Evolutionary conservation across 1,140 invertebrate genomes (phyloP), one percentile per base, ranked within the genome.

Genomic region (Nasonia vitripennis): DNA sequence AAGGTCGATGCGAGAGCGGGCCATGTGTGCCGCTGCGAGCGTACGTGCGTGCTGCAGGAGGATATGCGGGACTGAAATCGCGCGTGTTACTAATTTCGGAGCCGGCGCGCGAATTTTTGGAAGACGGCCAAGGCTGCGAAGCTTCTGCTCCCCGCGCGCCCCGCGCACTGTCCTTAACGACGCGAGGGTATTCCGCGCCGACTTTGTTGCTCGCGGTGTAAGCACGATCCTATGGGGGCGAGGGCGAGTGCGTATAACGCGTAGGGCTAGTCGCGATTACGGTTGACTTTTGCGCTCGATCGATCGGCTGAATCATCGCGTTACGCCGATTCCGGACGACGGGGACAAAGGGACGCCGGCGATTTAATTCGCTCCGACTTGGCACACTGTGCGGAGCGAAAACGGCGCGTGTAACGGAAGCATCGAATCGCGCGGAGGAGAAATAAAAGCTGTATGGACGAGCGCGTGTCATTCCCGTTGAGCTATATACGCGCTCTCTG

Each of bases 1-100:
- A 83, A 83, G 81, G 81, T 83, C 81, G 81, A 83, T 83, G 55
- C 48, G n/a, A 77, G 37, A 7, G 7, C 74, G 34, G 20, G 41
- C 34, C 74, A 11, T 37, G 48, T 78, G 62, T 41, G 48, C 78
- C 37, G 73, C 4, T 31, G 23, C 20, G 5, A 7, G 17, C n/a
- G 17, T 62, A 62, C n/a, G n/a, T 20, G 12, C 9, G 31, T 27
- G 27, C 27, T 27, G 31, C 10, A 10, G 14, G 48, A 68, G 17
- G 31, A 48, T 71, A 34, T 34, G 17, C 23, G 17, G 55, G 68
- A 70, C 68, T 71, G 74, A 55, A 81, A 75, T 83, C 73, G 27
- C 9, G 45, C 80, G n/a, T 51, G 74, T n/a, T 83, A 48, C 82
- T 83, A 83, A 83, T 78, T 83, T 83, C 6, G 82, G 62, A 83